Evolutionary conservation across 2,888 invertebrate genomes (phyloP).

Genomic region (Orchesella flavescens): DNA sequence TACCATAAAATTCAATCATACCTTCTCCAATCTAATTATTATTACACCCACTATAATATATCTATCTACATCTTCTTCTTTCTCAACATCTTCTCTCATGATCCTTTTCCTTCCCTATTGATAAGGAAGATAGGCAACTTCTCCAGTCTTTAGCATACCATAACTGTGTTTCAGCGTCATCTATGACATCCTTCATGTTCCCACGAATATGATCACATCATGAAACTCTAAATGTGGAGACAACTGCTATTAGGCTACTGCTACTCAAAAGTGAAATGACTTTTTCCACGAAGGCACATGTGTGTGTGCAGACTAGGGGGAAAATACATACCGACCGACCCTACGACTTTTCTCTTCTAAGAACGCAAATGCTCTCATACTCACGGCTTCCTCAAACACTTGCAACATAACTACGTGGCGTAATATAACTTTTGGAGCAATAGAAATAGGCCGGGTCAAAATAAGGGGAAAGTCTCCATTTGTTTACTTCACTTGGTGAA

Average conservation of each 20-base stretch:
- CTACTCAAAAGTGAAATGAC: conserved; percentile 11
- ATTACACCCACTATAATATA: too few species aligned
- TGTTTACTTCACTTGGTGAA: conserved; percentile 24
- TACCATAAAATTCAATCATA: conserved; percentile 30
- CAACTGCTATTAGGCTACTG: neutral
- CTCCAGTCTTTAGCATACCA: too few species aligned
- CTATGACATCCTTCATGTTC: neutral
- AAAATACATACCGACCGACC: conserved; percentile 8
- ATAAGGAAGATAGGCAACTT: too few species aligned
- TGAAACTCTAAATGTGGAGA: neutral
- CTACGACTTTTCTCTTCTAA: conserved; percentile 12
- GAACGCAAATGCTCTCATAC: neutral
- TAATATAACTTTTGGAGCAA: too few species aligned
- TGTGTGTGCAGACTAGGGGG: neutral
- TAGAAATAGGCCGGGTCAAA: conserved; percentile 14
- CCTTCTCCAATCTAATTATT: neutral
- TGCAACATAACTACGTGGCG: too few species aligned
- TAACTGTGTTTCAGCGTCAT: neutral
- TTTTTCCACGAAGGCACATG: neutral
- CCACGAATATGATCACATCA: neutral
- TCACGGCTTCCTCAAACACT: conserved; percentile 9
- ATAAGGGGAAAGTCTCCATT: conserved; percentile 24
- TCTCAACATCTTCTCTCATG: too few species aligned
- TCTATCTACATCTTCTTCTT: too few species aligned
- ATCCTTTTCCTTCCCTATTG: too few species aligned